Percentiles rank a stretch among this genome's conserved stretches.
Conservation (phyloP, 2,797 vertebrate genomes). For the Premnoplex brunnescens region DNA sequence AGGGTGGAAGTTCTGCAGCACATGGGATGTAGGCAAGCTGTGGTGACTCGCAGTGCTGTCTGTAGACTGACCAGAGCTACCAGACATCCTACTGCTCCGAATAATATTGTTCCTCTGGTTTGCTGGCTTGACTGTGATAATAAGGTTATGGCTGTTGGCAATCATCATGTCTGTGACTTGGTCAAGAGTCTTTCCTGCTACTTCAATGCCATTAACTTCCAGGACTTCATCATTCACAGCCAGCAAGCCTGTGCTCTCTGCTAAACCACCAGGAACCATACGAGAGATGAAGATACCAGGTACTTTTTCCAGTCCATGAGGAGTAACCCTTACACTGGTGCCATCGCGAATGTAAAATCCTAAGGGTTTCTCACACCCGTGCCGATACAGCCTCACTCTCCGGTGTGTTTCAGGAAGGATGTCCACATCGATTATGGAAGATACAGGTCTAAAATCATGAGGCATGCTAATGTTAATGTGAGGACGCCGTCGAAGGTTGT, state of each 20-base stretch:
- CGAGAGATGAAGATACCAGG: conserved; percentile 98
- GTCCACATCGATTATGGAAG: conserved; percentile 98
- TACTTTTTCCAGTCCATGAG: conserved; percentile 96
- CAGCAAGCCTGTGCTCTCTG: conserved; percentile 94
- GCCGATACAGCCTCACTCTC: conserved; percentile 90
- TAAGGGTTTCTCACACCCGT: conserved; percentile 93
- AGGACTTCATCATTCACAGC: conserved; percentile 97
- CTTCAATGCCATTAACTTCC: conserved; percentile 98
- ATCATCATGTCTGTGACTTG: conserved; percentile 99
- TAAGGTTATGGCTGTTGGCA: conserved; percentile 98
- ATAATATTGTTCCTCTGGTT: conserved; percentile 98
- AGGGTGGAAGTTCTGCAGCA: conserved; percentile 82
- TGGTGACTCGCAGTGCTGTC: conserved; percentile 89
- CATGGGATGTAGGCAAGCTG: conserved; percentile 76
- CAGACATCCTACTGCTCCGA: conserved; percentile 88
- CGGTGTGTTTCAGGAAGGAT: conserved; percentile 96
- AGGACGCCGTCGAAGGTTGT: conserved; percentile 88
- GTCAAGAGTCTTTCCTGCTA: conserved; percentile 95
- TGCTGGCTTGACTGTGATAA: conserved; percentile 95
- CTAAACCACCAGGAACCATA: conserved; percentile 93
- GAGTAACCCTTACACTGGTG: conserved; percentile 91
- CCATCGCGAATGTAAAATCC: conserved; percentile 98
- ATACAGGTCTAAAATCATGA: conserved; percentile 95
- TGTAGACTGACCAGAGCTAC: conserved; percentile 90
- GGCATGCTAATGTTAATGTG: conserved; percentile 95